phyloP scores from a whole-genome alignment of 2,113 vertebrate genomes.

The Coregonus clupeaformis region DNA sequence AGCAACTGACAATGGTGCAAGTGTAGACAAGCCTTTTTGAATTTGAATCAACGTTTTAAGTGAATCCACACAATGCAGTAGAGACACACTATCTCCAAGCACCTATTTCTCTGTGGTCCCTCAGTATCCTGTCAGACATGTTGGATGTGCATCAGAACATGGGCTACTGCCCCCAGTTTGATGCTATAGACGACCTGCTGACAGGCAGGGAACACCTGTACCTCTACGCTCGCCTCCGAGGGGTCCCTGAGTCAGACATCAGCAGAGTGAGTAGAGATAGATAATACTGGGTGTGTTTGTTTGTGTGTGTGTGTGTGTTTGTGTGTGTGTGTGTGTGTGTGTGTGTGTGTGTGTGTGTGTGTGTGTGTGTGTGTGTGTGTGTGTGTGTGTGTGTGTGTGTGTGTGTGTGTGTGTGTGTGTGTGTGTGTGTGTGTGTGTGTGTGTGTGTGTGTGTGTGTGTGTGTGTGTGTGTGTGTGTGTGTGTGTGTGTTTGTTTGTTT shows the following conservation, averaged over 20 bases:
- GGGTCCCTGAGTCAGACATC: conserved; percentile 87
- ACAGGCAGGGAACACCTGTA: conserved; percentile 92
- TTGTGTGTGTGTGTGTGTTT: background rate
- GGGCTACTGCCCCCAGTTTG: conserved; percentile 98
- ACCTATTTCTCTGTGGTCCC: background rate
- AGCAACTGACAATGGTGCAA: background rate
- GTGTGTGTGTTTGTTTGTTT: no score
- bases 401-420: no score
- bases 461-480: no score
- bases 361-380: no score
- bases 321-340: no score
- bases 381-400: no score
- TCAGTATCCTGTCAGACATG: conserved; percentile 85
- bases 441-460: no score
- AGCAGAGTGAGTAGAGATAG: conserved; percentile 74
- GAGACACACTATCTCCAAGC: background rate
- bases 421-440: background rate
- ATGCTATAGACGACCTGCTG: conserved; percentile 92
- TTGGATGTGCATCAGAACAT: conserved; percentile 91
- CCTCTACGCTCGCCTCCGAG: conserved; percentile 90
- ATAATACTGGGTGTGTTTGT: background rate
- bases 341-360: no score
- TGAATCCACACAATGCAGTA: background rate
- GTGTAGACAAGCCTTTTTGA: background rate
- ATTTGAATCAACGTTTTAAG: no score